These are phyloP conservation scores for Heliothis peltigera DNA, from an alignment of 2,888 invertebrate species.

Conservation along the genomic window DNA sequence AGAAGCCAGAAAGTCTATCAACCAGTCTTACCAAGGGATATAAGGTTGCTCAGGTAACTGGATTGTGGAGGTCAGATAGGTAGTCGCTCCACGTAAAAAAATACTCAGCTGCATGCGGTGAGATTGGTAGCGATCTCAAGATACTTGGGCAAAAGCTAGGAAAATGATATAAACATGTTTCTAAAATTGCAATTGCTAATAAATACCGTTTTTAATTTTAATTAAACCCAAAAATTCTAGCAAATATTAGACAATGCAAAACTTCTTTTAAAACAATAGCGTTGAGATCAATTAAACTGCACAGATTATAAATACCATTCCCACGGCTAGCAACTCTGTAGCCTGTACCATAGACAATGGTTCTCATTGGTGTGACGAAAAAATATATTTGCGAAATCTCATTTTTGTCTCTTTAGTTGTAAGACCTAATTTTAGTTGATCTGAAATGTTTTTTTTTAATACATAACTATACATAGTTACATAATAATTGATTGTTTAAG, in stretches of 20 bases:
- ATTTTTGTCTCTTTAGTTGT: slow-evolving; percentile 34
- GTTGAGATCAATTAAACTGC: slow-evolving; percentile 58
- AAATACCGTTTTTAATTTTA: background rate
- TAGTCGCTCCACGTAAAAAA: too few species aligned
- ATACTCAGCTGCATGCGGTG: too few species aligned
- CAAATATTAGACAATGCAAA: slow-evolving; percentile 22
- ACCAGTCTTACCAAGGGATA: too few species aligned
- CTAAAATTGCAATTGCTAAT: background rate
- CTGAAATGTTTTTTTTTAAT: too few species aligned
- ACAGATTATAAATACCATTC: slow-evolving; percentile 54
- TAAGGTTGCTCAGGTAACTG: too few species aligned
- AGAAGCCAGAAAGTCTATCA: too few species aligned
- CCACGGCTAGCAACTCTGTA: slow-evolving; percentile 49
- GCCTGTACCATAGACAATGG: slow-evolving; percentile 50
- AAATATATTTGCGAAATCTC: slow-evolving; percentile 45
- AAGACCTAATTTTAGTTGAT: slow-evolving; percentile 23
- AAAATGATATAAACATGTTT: background rate
- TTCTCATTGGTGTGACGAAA: slow-evolving; percentile 57
- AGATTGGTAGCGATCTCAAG: too few species aligned
- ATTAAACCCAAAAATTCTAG: background rate
- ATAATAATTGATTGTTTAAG: too few species aligned
- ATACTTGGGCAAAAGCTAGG: background rate
- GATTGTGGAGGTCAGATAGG: too few species aligned
- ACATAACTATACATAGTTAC: too few species aligned
- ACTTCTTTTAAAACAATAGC: slow-evolving; percentile 51